Conservation (phyloP, 2,113 vertebrate genomes). For the Phrynosoma blainvillii region DNA sequence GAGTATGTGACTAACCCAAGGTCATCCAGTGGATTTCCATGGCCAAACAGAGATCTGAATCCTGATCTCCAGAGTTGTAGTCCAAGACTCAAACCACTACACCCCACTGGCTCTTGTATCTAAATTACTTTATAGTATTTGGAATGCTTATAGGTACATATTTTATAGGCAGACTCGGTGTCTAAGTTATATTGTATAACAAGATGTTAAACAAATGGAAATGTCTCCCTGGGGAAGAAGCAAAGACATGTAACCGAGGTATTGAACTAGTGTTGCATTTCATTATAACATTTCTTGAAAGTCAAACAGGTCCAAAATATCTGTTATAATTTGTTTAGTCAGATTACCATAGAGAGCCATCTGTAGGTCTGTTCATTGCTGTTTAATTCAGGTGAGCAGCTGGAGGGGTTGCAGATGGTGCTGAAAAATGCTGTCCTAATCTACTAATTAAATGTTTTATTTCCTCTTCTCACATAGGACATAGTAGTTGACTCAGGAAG, state of each 20-base stretch:
- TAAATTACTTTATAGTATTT: background rate
- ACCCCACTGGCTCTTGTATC: too few species aligned
- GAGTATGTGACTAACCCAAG: too few species aligned
- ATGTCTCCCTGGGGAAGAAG: background rate
- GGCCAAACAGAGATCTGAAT: too few species aligned
- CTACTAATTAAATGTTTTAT: constrained; percentile 48
- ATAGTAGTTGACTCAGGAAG: background rate
- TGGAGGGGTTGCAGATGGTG: constrained; percentile 80
- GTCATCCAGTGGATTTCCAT: too few species aligned
- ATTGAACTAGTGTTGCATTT: background rate
- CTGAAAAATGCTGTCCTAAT: constrained; percentile 41
- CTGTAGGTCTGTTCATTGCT: constrained; percentile 66
- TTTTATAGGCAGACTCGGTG: background rate
- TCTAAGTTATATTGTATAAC: background rate
- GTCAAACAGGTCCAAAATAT: constrained; percentile 77
- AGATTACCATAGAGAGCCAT: constrained; percentile 76
- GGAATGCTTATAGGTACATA: background rate
- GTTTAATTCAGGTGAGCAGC: constrained; percentile 78
- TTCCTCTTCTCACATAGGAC: constrained; percentile 24
- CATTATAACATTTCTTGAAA: constrained; percentile 62
- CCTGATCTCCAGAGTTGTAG: too few species aligned
- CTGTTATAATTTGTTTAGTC: constrained; percentile 78
- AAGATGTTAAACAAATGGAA: background rate
- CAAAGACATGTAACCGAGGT: background rate
- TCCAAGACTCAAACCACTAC: too few species aligned